A percentile compares a stretch with the other conserved stretches of the same genome.
Conservation (phyloP, 2,797 vertebrate species). For the Sebastes aleutianus region DNA sequence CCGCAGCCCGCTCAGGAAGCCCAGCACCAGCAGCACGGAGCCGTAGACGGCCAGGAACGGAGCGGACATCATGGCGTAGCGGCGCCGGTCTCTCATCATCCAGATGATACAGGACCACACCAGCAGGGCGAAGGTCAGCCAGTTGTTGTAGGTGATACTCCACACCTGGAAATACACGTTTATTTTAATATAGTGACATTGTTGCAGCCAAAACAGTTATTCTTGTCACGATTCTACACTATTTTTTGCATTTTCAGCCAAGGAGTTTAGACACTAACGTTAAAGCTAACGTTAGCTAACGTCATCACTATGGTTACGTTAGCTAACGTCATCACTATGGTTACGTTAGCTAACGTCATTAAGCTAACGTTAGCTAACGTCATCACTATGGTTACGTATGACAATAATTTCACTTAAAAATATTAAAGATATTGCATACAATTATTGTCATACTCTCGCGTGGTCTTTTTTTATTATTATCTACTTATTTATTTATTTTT, state of each 20-base stretch:
- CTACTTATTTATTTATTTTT: too few species aligned
- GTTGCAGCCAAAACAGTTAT: not conserved
- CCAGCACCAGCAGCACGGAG: conserved; percentile 82
- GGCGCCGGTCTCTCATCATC: conserved; percentile 81
- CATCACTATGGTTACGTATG: too few species aligned
- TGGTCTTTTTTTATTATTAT: too few species aligned
- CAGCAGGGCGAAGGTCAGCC: conserved; percentile 81
- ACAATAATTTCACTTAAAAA: too few species aligned
- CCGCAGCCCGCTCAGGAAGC: conserved; percentile 81
- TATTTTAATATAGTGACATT: not conserved
- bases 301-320: too few species aligned
- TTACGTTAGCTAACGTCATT: not conserved
- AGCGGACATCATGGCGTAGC: conserved; percentile 84
- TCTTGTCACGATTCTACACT: not conserved
- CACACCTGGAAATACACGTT: conserved; percentile 64
- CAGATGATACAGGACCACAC: conserved; percentile 85
- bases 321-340: not conserved
- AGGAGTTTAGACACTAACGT: not conserved
- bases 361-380: not conserved
- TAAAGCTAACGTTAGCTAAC: not conserved
- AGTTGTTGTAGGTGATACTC: conserved; percentile 85
- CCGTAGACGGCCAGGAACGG: conserved; percentile 85
- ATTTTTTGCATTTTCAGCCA: not conserved
- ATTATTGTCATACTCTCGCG: too few species aligned
- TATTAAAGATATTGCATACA: too few species aligned